These are phyloP conservation scores for Ploceus nigricollis DNA, from an alignment of 2,113 vertebrate species.

Conservation along the genomic window DNA sequence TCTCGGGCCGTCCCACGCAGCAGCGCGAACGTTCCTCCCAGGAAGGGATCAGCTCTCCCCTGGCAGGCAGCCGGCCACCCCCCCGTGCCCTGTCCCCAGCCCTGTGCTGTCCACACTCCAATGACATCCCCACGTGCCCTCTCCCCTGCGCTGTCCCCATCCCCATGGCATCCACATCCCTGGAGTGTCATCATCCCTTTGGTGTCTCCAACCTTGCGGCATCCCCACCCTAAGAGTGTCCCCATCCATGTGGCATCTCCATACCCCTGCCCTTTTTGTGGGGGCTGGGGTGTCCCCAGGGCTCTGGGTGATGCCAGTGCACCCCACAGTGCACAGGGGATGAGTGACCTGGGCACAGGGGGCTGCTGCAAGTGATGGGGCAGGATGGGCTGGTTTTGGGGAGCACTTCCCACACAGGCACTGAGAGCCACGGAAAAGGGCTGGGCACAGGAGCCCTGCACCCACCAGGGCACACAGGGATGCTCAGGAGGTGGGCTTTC, in stretches of 20 bases:
- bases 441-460: neutral
- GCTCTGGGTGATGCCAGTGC: neutral
- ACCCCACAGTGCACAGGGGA: fast-evolving
- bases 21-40: neutral
- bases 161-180: neutral
- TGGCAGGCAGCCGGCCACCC: neutral
- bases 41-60: neutral
- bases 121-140: neutral
- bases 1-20: neutral
- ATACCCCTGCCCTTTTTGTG: fast-evolving
- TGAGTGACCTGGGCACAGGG: neutral
- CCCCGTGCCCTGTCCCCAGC: neutral
- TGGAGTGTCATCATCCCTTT: neutral
- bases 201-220: neutral
- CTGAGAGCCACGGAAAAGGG: neutral
- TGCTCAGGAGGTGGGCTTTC: neutral
- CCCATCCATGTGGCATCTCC: neutral
- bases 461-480: neutral
- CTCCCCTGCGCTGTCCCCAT: neutral
- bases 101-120: neutral
- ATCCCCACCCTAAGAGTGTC: neutral
- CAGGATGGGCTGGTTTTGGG: neutral
- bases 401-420: neutral
- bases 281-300: neutral
- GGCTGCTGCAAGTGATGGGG: neutral